A percentile compares a stretch with the other conserved stretches of the same genome.
These are phyloP conservation scores for Trissolcus japonicus DNA, from an alignment of 2,888 invertebrate genomes.

Conservation along the genomic window DNA sequence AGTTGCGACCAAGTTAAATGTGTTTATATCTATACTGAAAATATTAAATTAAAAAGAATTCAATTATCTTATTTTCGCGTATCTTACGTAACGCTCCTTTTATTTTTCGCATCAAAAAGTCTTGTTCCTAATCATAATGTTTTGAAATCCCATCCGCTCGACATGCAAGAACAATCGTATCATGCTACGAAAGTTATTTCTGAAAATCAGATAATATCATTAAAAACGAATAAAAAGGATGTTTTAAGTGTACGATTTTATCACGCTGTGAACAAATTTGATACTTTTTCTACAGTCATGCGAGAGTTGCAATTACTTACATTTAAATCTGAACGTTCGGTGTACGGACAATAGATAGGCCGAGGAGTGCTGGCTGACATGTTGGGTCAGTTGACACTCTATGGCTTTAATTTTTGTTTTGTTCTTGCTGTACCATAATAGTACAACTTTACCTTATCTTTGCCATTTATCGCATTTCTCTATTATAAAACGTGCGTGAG, in stretches of 20 bases:
- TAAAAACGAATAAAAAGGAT: constrained; percentile 45
- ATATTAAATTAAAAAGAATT: constrained; percentile 30
- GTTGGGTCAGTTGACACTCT: constrained; percentile 41
- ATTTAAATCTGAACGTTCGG: constrained; percentile 36
- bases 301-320: constrained; percentile 37
- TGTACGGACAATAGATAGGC: constrained; percentile 22
- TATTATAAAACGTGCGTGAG: constrained; percentile 36
- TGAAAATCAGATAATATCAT: constrained; percentile 40
- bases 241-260: constrained; percentile 36
- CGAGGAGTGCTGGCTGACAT: constrained; percentile 12
- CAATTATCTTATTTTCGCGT: constrained; percentile 29
- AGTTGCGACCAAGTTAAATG: not conserved
- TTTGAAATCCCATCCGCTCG: constrained; percentile 32
- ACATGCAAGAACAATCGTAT: constrained; percentile 44
- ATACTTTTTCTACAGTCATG: constrained; percentile 37
- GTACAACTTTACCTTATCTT: constrained; percentile 29
- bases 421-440: constrained; percentile 19
- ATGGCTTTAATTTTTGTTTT: constrained; percentile 24
- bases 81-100: constrained; percentile 21
- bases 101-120: constrained; percentile 21
- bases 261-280: constrained; percentile 43
- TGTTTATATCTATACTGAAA: constrained; percentile 17
- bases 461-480: constrained; percentile 36
- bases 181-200: constrained; percentile 32
- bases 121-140: constrained; percentile 32